These are phyloP conservation scores for Troilus luridus DNA, from an alignment of 2,888 invertebrate species.

Conservation along the genomic window DNA sequence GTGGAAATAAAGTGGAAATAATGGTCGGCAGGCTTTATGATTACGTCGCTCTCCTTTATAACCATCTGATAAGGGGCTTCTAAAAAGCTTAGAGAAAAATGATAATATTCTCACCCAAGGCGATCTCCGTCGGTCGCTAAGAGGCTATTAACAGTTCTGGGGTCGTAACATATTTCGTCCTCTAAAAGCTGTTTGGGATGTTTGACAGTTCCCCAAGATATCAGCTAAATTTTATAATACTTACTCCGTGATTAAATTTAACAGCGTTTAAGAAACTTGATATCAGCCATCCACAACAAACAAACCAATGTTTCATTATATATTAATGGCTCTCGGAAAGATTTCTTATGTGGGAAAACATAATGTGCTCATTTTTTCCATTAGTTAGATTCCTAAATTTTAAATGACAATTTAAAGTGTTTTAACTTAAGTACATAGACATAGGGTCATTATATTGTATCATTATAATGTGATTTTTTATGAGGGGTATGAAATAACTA, in stretches of 20 bases:
- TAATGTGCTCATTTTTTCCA: background rate
- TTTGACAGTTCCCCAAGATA: background rate
- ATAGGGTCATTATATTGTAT: too few species aligned
- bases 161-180: conserved; percentile 38
- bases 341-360: background rate
- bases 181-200: conserved; percentile 28
- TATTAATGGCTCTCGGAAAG: background rate
- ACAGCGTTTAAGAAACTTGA: conserved; percentile 19
- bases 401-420: too few species aligned
- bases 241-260: background rate
- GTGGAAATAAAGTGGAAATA: background rate
- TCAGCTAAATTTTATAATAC: conserved; percentile 8
- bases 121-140: background rate
- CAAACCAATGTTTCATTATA: background rate
- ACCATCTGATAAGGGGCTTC: conserved; percentile 7
- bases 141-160: background rate
- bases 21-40: background rate
- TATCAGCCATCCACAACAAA: background rate
- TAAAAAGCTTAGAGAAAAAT: conserved; percentile 33
- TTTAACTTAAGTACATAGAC: too few species aligned
- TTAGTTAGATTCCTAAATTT: too few species aligned
- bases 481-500: too few species aligned
- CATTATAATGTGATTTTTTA: too few species aligned
- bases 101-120: conserved; percentile 44
- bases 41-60: background rate